Evolutionary conservation across 2,113 vertebrate species (phyloP), one percentile per base, ranked within the genome.

Genomic region (Petaurus breviceps): DNA sequence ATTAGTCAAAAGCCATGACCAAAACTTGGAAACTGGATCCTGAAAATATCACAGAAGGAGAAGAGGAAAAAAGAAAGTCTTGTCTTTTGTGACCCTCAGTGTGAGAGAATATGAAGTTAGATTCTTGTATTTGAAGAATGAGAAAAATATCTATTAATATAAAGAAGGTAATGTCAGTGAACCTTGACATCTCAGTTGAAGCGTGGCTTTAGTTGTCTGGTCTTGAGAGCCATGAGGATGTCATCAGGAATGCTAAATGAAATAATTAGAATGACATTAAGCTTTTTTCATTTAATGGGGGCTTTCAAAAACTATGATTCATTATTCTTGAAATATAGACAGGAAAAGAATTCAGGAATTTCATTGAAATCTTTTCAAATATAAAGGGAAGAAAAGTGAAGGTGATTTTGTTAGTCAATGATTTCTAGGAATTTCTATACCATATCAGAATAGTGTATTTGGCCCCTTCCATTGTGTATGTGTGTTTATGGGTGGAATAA

Each of bases 151-250:
- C 68, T 84, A 16, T 90, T 16, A 92, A n/a, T 90, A 3, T 89
- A 26, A 94, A 96, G 89, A 89, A 8, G 49, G 25, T 31, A 89
- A 12, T 26, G 22, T 43, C 10, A 68, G 61, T 16, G 89, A 50
- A 93, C 31, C 31, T 77, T 93, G 57, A 12, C n/a, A 53, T 96
- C 14, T 96, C 53, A 94, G 14, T 0, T 50, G 14, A 90, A 89
- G 10, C 25, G 28, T 37, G 50, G 31, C 51, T 94, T 61, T 94
- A n/a, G 90, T 49, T 51, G 47, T 92, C 93, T 55, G 51, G 2
- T 90, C 31, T 97, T 95, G 26, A 51, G 92, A 96, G n/a, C 49
- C 55, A 68, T 96, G 91, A 68, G 53, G 7, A 95, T 77, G 4
- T 9, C 12, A 43, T 51, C 46, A 5, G 90, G 12, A 95, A 57